Base-by-base conservation (phyloP, 2,797 vertebrate genomes). In the Paguma larvata region DNA sequence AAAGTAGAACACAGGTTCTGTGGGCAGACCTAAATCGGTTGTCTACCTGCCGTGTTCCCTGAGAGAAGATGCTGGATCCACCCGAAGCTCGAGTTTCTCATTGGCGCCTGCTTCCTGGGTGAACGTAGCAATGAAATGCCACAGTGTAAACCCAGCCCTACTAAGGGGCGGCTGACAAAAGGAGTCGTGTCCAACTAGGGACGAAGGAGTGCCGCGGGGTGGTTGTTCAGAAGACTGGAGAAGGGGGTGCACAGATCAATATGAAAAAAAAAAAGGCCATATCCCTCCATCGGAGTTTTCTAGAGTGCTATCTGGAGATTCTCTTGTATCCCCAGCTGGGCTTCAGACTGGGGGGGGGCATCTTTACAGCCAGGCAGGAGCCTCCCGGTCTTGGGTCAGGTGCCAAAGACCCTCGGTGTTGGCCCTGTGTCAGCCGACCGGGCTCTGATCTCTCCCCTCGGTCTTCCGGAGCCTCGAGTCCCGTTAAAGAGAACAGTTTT, bases 391-490 rank as follows among this genome's bases (percentile, higher is more conserved):
- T 27, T 19, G 14, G 27, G 4, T 59, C 27, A 41, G 27, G 32
- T 9, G 38, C 44, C 16, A 53, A 75, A 23, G 9, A 38, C 9
- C 79, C 23, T n/a, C n/a, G n/a, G n/a, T n/a, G n/a, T n/a, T n/a
- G n/a, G 8, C 59, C 30, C 30, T 46, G 10, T 7, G 0, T 70
- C 73, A 15, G 11, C 23, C 0, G 2, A 7, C 12, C 13, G 1
- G 67, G 12, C 59, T 46, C 56, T 56, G 30, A 11, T 63, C 21
- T 30, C 41, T 18, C 68, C 5, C 32, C n/a, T 27, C 51, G 8
- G 30, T 25, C 72, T 68, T 41, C 41, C 51, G 34, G 25, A 34
- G 77, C 27, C n/a, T 70, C 84, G n/a, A 77, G 75, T 73, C 56
- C 56, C 30, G 16, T 30, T 53, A 59, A 92, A 18, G 41, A 72